Percentiles rank a stretch among this genome's conserved stretches.
Conservation (phyloP, 1,140 invertebrate species). For the Brachionus angularis region DNA sequence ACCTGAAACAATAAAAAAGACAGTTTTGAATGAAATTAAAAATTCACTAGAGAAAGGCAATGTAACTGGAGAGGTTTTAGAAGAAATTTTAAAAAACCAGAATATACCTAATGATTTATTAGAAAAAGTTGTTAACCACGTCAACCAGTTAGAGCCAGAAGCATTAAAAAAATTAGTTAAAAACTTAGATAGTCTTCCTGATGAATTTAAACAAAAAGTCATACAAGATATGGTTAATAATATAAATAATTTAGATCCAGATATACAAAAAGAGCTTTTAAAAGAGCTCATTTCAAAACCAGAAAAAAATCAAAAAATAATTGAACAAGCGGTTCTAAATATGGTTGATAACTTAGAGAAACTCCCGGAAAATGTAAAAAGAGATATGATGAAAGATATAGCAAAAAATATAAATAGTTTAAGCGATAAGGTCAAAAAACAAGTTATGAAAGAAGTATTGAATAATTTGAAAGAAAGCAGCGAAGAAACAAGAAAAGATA, state of each 20-base stretch:
- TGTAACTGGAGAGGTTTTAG: constrained; percentile 3
- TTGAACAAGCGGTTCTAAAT: constrained; percentile 34
- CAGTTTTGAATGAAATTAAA: constrained; percentile 19
- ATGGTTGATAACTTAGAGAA: constrained; percentile 32
- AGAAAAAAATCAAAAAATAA: constrained; percentile 19
- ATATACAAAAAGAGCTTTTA: constrained; percentile 25
- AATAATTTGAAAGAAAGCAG: background rate
- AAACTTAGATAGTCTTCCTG: constrained; percentile 33
- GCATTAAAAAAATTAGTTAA: constrained; percentile 22
- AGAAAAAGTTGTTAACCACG: constrained; percentile 20
- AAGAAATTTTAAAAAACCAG: constrained; percentile 42
- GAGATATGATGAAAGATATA: constrained; percentile 28
- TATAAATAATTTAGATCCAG: constrained; percentile 16
- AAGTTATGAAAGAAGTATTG: constrained; percentile 39
- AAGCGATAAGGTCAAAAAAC: background rate
- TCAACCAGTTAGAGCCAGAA: constrained; percentile 18
- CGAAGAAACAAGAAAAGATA: constrained; percentile 29
- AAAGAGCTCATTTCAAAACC: constrained; percentile 21
- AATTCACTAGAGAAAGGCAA: constrained; percentile 37
- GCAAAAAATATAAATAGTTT: constrained; percentile 37
- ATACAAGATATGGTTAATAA: constrained; percentile 23
- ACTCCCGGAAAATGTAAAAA: constrained; percentile 34
- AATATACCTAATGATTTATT: constrained; percentile 36
- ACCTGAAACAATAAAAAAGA: constrained; percentile 33
- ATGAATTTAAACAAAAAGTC: constrained; percentile 32